Conservation (phyloP, 2,113 vertebrate species). For the Rhinolophus sinicus region DNA sequence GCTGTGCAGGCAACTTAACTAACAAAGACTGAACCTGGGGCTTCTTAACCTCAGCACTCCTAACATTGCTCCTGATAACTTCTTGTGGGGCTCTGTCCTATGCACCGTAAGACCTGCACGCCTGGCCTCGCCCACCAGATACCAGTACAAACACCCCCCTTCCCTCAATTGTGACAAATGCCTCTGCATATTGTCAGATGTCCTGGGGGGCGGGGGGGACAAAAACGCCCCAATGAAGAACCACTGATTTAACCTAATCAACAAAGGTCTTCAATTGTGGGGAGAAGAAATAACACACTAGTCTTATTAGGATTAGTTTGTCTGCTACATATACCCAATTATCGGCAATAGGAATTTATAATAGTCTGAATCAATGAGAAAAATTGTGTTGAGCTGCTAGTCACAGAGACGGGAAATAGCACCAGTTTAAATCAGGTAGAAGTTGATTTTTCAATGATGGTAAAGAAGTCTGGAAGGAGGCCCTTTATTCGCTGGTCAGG, state of each 20-base stretch:
- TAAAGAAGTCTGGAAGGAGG: not conserved
- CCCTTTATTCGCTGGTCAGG: accelerated
- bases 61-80: not conserved
- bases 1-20: not conserved
- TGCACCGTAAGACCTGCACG: too few relatives aligned
- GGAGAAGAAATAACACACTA: not conserved
- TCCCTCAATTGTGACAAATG: accelerated
- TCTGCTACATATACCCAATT: not conserved
- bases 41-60: not conserved
- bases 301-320: not conserved
- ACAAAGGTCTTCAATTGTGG: not conserved
- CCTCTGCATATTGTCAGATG: not conserved
- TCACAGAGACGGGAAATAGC: not conserved
- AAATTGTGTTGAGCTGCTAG: not conserved
- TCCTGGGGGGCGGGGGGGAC: too few relatives aligned
- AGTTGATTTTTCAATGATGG: not conserved
- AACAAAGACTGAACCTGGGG: not conserved
- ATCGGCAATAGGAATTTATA: not conserved
- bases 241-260: not conserved
- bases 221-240: not conserved
- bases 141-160: accelerated
- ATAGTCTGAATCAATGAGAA: not conserved
- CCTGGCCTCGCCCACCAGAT: not conserved
- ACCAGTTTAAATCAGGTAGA: not conserved
- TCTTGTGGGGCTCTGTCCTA: not conserved